These are phyloP conservation scores for Apaloderma vittatum DNA, from an alignment of 2,113 vertebrate genomes.

Conservation along the genomic window DNA sequence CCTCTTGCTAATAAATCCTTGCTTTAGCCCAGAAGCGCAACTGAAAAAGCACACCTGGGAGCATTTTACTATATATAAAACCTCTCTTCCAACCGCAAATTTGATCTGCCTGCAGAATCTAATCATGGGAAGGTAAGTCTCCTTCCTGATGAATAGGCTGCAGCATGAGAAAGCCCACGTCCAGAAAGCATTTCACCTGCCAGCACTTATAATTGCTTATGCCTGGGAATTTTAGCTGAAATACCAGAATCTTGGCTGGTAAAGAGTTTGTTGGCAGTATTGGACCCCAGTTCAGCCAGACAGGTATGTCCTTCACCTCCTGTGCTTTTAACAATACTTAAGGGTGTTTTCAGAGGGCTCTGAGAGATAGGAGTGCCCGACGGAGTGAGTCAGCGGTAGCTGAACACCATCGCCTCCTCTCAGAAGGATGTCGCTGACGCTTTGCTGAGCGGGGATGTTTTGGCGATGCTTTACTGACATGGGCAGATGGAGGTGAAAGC, in stretches of 20 bases:
- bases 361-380: neutral
- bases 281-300: neutral
- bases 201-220: neutral
- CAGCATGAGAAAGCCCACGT: neutral
- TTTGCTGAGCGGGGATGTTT: neutral
- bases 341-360: neutral
- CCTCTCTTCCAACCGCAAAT: constrained; percentile 12
- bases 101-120: constrained; percentile 3
- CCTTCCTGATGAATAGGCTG: neutral
- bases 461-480: neutral
- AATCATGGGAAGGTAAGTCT: neutral
- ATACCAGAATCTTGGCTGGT: neutral
- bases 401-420: accelerated
- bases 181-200: neutral
- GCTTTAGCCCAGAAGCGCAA: neutral
- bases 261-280: neutral
- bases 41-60: constrained; percentile 39
- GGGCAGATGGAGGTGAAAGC: neutral
- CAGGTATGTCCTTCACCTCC: neutral
- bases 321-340: neutral
- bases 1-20: constrained; percentile 36
- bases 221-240: neutral
- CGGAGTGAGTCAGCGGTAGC: neutral
- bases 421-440: neutral
- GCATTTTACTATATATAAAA: constrained; percentile 37